Base-by-base conservation (phyloP, 2,888 invertebrate genomes). In the Chrysolina haemoptera region DNA sequence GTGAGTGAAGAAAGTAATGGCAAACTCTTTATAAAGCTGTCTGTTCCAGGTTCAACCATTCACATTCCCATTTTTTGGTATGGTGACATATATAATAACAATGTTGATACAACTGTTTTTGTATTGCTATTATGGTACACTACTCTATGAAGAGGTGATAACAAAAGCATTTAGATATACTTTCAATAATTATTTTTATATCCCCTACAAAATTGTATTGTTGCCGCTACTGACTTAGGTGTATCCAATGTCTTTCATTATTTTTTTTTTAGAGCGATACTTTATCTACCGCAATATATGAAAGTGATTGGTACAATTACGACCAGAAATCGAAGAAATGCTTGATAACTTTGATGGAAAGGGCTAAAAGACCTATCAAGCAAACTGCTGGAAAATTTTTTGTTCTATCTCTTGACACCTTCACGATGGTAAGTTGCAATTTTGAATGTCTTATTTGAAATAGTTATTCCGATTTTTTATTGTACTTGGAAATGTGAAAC, bases 331-430 rank as follows among this genome's bases (percentile, higher is more conserved):
- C 88, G n/a, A 87, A 89, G 1, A 86, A 88, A 5, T 82, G 86
- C 79, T 83, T 90, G 81, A 74, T 89, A 72, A 84, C 89, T 78
- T 83, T 88, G 72, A 87, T 90, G 88, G 86, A 87, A 85, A 87
- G 89, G 79, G 87, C 89, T 71, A 86, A 86, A 78, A 87, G 88
- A n/a, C 89, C 90, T 76, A 86, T 90, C 80, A 86, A 87, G 1
- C 88, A 89, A 76, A 86, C 85, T 81, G 90, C 90, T 76, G 89
- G 87, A 2, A 86, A 83, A 78, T 81, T 90, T 75, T 85, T 90
- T 55, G 88, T 89, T 68, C 88, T 90, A 53, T 89, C 90, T 0
- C 86, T 90, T 4, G 85, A 87, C 68, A 90, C 90, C 18, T 90
- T 89, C 80, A 82, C 89, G 59, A 88, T 87, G 88, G 90, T 89